Base-by-base conservation (phyloP, 2,888 invertebrate species). In the Mesorhabditis spiculigera region DNA sequence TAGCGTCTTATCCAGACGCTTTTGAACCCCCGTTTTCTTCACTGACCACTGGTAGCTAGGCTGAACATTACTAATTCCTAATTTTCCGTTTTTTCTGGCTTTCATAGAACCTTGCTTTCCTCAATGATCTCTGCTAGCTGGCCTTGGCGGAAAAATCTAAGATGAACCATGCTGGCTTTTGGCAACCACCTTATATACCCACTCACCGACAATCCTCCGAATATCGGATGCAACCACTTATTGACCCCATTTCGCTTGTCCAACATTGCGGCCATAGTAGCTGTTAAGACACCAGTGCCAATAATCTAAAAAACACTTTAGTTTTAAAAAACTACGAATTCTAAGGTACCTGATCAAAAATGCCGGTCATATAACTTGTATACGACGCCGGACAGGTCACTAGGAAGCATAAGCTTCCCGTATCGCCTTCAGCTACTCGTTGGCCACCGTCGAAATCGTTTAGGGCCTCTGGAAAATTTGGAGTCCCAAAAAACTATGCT, bases 391-490 rank as follows among this genome's bases (percentile, higher is more conserved):
- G 62, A 45, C 71, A 71, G 10, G 71, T 71, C 4, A 71, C 71
- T 16, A 71, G 42, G 16, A 71, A 68, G 44, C 71, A 71, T 4
- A 71, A 44, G 13, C 68, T 58, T 6, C 71, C 66, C 58, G 6
- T 66, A 42, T 42, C 13, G 4, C 72, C 68, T 10, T 3, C 28
- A 5, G 70, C 78, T 13, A 73, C 70, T n/a, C 86, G 75, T 4
- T 70, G 77, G 0, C 87, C 87, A n/a, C 81, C 82, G 69, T 86
- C 86, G 76, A 80, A 86, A 44, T 81, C 67, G 41, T 81, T 75
- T 8, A 86, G 45, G 4, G 75, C 76, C 50, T 71, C 75, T 28
- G 28, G 28, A 28, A 28, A 28, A 28, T 28, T 28, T 28, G 28
- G 28, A 28, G 28, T 28, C 3, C 3, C 1, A 28, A 28, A 28